A percentile compares a stretch with the other conserved stretches of the same genome.
These are phyloP conservation scores for Lemur catta DNA, from an alignment of 2,797 vertebrate species.

Conservation along the genomic window DNA sequence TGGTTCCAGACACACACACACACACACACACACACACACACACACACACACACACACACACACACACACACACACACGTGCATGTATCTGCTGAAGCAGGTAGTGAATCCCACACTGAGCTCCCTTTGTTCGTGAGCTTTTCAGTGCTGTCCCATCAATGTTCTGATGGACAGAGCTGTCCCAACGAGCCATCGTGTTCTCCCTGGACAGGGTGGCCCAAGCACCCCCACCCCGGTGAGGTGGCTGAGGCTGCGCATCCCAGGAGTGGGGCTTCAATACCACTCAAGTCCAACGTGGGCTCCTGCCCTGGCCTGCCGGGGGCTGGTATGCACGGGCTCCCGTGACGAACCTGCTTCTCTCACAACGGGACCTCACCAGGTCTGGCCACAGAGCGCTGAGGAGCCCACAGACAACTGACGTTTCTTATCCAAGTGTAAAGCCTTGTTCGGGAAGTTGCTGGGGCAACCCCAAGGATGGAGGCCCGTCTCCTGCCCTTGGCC, in stretches of 20 bases:
- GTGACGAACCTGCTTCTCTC: background rate
- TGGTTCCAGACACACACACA: background rate
- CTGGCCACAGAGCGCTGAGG: background rate
- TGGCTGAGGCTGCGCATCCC: background rate
- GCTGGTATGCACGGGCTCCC: background rate
- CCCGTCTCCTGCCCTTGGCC: background rate
- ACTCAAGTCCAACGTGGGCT: background rate
- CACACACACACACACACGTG: background rate
- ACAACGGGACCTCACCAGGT: background rate
- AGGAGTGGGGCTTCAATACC: background rate
- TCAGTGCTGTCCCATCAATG: accelerated
- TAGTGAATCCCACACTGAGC: background rate
- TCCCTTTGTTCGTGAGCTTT: background rate
- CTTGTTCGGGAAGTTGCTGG: background rate
- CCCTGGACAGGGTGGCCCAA: background rate
- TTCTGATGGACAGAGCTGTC: background rate
- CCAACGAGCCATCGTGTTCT: background rate
- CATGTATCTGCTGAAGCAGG: background rate
- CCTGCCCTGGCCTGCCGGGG: background rate
- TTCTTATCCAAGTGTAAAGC: background rate
- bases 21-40: too few relatives aligned
- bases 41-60: too few relatives aligned
- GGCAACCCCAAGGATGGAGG: background rate
- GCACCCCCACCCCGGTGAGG: background rate
- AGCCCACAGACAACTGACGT: background rate